phyloP scores from a whole-genome alignment of 2,888 invertebrate genomes.

The Autographa gamma region DNA sequence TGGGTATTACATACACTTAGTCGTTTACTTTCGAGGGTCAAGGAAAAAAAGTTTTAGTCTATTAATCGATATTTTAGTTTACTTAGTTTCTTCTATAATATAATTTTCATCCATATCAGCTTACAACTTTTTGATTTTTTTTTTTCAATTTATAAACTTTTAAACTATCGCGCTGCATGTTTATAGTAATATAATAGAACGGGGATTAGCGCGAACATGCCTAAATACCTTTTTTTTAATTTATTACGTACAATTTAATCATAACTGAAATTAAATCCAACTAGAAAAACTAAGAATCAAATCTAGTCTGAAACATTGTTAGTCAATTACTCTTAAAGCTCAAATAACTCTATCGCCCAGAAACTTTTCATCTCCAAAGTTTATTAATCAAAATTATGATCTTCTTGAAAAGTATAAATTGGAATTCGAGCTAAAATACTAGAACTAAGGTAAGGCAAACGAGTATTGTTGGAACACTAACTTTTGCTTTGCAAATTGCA shows the following conservation, averaged over 20 bases:
- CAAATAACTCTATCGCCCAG: neutral
- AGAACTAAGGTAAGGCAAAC: neutral
- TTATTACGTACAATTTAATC: neutral
- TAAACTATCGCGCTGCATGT: too few species aligned
- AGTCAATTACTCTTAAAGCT: neutral
- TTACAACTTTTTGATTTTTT: too few species aligned
- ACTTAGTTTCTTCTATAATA: too few species aligned
- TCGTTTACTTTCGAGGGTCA: neutral
- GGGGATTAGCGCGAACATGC: too few species aligned
- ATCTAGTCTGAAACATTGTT: neutral
- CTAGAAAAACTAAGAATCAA: neutral
- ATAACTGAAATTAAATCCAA: neutral
- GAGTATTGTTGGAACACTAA: neutral
- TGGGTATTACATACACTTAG: conserved; percentile 8
- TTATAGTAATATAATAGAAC: too few species aligned
- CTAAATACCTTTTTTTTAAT: too few species aligned
- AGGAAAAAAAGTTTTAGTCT: neutral
- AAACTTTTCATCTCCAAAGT: neutral
- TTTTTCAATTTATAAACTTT: too few species aligned
- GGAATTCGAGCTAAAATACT: neutral
- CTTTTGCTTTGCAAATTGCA: neutral
- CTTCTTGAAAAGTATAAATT: neutral
- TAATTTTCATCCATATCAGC: too few species aligned
- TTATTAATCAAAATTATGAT: conserved; percentile 8
- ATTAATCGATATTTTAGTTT: neutral